These are phyloP conservation scores for Gallinago stenura DNA, from an alignment of 2,797 vertebrate species.

Conservation along the genomic window DNA sequence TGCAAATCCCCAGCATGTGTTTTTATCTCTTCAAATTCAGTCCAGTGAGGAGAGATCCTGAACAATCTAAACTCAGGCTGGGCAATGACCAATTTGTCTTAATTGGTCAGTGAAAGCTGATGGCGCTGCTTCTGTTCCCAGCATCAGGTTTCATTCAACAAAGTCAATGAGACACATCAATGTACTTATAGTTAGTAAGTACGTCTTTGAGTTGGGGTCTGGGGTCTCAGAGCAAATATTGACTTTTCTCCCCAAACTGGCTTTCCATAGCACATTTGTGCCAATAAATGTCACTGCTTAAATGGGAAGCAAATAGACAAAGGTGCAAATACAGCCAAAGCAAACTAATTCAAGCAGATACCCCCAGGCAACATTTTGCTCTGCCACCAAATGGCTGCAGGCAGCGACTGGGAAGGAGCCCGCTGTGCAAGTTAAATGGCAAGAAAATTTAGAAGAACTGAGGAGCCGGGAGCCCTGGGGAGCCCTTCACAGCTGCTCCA, in stretches of 20 bases:
- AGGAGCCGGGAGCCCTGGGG: background rate
- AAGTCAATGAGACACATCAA: constrained; percentile 14
- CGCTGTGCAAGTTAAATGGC: background rate
- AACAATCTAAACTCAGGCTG: background rate
- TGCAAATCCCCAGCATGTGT: background rate
- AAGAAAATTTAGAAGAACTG: background rate
- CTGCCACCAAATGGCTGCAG: background rate
- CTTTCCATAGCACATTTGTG: background rate
- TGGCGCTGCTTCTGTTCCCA: constrained; percentile 26
- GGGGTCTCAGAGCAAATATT: constrained; percentile 51
- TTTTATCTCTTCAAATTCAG: constrained; percentile 29
- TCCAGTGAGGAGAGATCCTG: background rate
- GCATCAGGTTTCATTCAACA: constrained; percentile 48
- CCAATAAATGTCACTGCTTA: constrained; percentile 35
- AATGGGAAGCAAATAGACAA: constrained; percentile 19
- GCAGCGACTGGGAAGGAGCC: background rate
- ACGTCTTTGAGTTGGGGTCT: background rate
- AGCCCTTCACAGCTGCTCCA: background rate
- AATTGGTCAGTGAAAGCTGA: constrained; percentile 11
- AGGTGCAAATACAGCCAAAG: background rate
- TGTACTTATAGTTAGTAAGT: background rate
- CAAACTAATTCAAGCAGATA: background rate
- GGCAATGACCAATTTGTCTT: constrained; percentile 25
- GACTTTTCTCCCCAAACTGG: background rate
- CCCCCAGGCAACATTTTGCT: background rate